Base-by-base conservation (phyloP, 2,888 invertebrate species). In the Thysanoteuthis rhombus region DNA sequence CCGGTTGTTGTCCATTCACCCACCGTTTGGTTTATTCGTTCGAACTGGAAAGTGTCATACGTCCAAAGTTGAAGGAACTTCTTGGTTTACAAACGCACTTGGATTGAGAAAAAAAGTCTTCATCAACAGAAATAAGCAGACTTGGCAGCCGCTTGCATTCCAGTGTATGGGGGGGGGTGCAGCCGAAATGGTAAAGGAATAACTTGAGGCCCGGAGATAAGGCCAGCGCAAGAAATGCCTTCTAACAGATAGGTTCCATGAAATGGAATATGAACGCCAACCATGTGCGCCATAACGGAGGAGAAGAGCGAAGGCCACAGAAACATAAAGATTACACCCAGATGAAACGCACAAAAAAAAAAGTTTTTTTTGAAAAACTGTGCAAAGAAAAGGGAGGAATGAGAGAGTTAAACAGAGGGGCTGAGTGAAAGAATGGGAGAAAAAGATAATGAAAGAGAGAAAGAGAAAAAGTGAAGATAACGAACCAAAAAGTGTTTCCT, bases 1-100 rank as follows among this genome's bases (percentile, higher is more conserved):
- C n/a, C 12, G n/a, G n/a, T 52, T 10, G 75, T 1, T 12, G 75
- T n/a, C n/a, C 75, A 75, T 75, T 75, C n/a, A 75, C n/a, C n/a
- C n/a, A n/a, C 10, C n/a, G n/a, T 10, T 75, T n/a, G 75, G 75
- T 75, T 75, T 75, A 75, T 75, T 75, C 75, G n/a, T n/a, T 75
- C n/a, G 75, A n/a, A 75, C 75, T n/a, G 75, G 75, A 75, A n/a
- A n/a, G 10, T n/a, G 75, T 75, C 75, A 75, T 22, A 75, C 75
- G 75, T 75, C 75, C n/a, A 75, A n/a, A 75, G 16, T n/a, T 75
- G n/a, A n/a, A 75, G 25, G n/a, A 75, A n/a, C 75, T 16, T 75
- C 75, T 75, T 75, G 75, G 75, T n/a, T 75, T 75, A 75, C 75
- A 75, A 75, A 75, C n/a, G 75, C 75, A 75, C 75, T 75, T 75